These are phyloP conservation scores for Chrysochloris asiatica DNA, from an alignment of 2,113 vertebrate species.

Conservation along the genomic window DNA sequence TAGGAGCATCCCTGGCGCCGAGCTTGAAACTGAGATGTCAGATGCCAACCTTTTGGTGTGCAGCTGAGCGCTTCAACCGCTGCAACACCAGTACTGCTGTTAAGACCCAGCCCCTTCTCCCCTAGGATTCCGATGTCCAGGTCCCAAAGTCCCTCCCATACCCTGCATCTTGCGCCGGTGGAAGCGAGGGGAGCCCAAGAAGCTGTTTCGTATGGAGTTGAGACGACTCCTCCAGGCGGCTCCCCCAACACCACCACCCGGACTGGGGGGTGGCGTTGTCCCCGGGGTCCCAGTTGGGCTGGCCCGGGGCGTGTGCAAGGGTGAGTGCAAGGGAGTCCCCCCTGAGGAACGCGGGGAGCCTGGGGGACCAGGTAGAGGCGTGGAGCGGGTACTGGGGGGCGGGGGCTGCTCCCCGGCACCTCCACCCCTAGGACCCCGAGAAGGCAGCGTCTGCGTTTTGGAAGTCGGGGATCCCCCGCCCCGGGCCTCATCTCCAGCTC, in stretches of 20 bases:
- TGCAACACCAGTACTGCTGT: no score
- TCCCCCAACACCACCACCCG: slow-evolving; percentile 89
- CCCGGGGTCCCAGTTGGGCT: slow-evolving; percentile 88
- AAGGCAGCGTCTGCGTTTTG: slow-evolving; percentile 94
- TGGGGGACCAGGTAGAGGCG: slow-evolving; percentile 88
- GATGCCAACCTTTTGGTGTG: no score
- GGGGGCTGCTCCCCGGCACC: slow-evolving; percentile 88
- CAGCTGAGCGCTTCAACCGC: no score
- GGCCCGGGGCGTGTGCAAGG: slow-evolving; percentile 89
- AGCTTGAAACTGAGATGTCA: no score
- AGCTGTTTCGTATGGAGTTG: slow-evolving; percentile 96
- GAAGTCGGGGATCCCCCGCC: slow-evolving; percentile 85
- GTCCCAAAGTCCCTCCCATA: slow-evolving; percentile 51
- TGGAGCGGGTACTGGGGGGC: slow-evolving; percentile 89
- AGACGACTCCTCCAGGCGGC: slow-evolving; percentile 95
- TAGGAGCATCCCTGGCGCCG: no score
- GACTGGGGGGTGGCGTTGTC: slow-evolving; percentile 93
- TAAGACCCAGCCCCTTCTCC: no score
- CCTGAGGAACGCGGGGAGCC: slow-evolving; percentile 88
- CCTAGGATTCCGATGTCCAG: no score
- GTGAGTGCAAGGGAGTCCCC: slow-evolving; percentile 86
- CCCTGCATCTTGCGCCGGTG: slow-evolving; percentile 96
- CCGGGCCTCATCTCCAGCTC: slow-evolving; percentile 82
- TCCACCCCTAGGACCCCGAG: slow-evolving; percentile 85
- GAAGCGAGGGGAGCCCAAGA: slow-evolving; percentile 94